Base-by-base conservation (phyloP, 2,113 vertebrate genomes). In the Indicator maculatus region DNA sequence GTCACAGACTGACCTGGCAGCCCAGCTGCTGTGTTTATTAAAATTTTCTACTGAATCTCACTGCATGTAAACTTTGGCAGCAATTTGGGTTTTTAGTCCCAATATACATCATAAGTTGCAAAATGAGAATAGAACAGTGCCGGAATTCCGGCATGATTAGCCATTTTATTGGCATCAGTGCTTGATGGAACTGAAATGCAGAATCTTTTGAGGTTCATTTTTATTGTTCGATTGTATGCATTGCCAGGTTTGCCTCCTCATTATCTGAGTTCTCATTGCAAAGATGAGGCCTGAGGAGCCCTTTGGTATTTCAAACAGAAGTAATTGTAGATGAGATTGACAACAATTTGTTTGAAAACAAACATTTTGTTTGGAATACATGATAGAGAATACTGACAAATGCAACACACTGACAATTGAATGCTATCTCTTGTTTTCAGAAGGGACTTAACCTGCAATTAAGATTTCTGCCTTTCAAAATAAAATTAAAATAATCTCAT, bases 201-300 rank as follows among this genome's bases (percentile, higher is more conserved):
- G 84, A 89, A 75, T 83, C 89, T 95, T 96, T 88, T 91, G 94
- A 95, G 89, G 88, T 97, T 97, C 95, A 86, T 91, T 95, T 96
- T 95, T 96, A 86, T 95, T 94, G 44, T 80, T 94, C 78, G 85
- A 95, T 91, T 94, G 91, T 93, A 95, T 1, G 0, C 91, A 93
- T 76, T 0, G 0, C 65, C 58, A 75, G 47, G 61, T 94, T 97
- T 8, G 4, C 47, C 55, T 90, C 91, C 83, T 96, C 88, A 90
- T 97, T 95, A 94, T 93, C 86, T 84, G 83, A 93, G 76, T 84
- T 93, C 66, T 91, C 50, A 61, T 89, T 86, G 85, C 72, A 93
- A 78, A 94, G 91, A 94, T 90, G 70, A 88, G 53, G 83, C 76
- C 85, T 91, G 81, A 93, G 86, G 73, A 96, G 83, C 58, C 90